Evolutionary conservation across 1,140 invertebrate genomes (phyloP), one percentile per base, ranked within the genome.

Genomic region (Copidosoma floridanum): DNA sequence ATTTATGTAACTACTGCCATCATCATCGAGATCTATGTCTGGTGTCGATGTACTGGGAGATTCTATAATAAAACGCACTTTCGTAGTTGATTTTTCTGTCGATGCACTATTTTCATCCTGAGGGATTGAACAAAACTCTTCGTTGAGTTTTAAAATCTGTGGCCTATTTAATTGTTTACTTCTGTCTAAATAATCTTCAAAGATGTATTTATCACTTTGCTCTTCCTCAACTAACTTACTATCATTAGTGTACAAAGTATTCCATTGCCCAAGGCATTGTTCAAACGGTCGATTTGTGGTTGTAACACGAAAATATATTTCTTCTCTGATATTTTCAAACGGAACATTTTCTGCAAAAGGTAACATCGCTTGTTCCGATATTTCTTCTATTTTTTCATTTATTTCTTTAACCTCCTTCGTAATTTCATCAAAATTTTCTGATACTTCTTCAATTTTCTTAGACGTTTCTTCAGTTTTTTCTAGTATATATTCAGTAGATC

Each of bases 241-340:
- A 8, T 65, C 50, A 7, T 58, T 41, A 0, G 69, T 53, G 20
- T 63, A 68, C 1, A 62, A 48, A 4, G 41, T 46, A 3, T 53
- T 65, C 73, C 70, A 75, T 16, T 47, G 53, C 4, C 56, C 68
- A 3, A 75, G 43, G 40, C 68, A 77, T 50, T 71, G 75, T 32
- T 75, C 75, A 29, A 80, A 80, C 0, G 77, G 77, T 0, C 73
- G 47, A 38, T 72, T 73, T 0, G 77, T 79, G 0, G 77, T 79
- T 1, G 76, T 78, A 0, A 80, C 70, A 3, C 74, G 68, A 55
- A 80, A 80, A 24, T 69, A 72, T 11, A 73, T 27, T 52, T 53
- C 62, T n/a, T 68, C 46, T 14, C 64, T 65, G 0, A 67, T 66
- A 10, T 65, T 59, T 8, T 69, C 50, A 8, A 65, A 65, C 8